Conservation (phyloP, 2,113 vertebrate genomes). For the Phocoena sinus region DNA sequence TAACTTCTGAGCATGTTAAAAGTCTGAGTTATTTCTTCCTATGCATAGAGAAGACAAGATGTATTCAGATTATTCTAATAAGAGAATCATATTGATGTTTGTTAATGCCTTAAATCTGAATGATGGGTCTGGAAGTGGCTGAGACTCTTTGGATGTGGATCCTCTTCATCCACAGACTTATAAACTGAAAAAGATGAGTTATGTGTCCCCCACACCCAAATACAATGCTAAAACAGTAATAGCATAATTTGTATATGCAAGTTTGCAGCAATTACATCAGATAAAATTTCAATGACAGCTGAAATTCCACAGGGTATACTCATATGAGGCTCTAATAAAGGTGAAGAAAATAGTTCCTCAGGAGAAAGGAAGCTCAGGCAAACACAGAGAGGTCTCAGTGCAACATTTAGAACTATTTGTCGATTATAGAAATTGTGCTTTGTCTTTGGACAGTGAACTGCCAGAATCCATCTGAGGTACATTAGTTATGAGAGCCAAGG, state of each 20-base stretch:
- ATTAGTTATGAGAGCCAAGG: background rate
- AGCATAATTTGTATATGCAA: background rate
- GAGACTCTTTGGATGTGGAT: background rate
- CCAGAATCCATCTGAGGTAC: background rate
- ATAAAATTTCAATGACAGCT: background rate
- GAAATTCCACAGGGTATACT: background rate
- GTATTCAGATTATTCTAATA: background rate
- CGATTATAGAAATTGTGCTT: background rate
- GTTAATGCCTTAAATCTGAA: background rate
- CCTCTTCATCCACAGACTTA: background rate
- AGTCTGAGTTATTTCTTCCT: background rate
- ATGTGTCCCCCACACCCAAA: background rate
- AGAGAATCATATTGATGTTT: background rate
- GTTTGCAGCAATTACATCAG: background rate
- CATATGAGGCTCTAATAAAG: background rate
- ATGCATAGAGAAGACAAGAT: background rate
- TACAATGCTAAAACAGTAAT: background rate
- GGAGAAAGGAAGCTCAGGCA: background rate
- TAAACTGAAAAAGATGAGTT: background rate
- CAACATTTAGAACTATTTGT: background rate
- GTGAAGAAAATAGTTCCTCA: background rate
- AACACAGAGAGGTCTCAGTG: background rate
- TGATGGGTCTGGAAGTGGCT: background rate
- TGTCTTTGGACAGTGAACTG: background rate
- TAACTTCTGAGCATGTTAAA: background rate